Base-by-base conservation (phyloP, 92 coral and sea anemone genomes). In the Palythoa grandis region DNA sequence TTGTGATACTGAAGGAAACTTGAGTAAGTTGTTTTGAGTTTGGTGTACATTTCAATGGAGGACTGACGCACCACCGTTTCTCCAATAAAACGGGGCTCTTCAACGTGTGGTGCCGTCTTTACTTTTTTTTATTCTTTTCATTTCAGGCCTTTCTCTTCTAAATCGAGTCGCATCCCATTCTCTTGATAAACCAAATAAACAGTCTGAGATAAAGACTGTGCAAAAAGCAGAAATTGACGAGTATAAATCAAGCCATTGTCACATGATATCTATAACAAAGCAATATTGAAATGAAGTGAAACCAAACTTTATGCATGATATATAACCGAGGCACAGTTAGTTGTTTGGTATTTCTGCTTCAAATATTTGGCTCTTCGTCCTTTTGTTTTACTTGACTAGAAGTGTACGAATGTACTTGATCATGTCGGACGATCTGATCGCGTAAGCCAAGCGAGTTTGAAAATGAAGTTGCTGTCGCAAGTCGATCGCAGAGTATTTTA, bases 121-220 rank as follows among this genome's bases (percentile, higher is more conserved):
- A 58, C 56, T 84, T 83, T 70, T n/a, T 74, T 83, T 76, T 79
- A 25, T 69, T 87, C 82, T 43, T 85, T 90, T 65, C 85, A 66
- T 88, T 74, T 76, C 20, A 69, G 79, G 82, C 70, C 35, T 82
- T 82, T 37, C 89, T 79, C 88, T n/a, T 53, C 24, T 53, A 70
- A 70, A 69, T 37, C 65, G 19, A 84, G n/a, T 70, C 77, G 24
- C 76, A 52, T 76, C 76, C 78, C 47, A 77, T 25, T 84, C 60
- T 53, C 70, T 63, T 63, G 50, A 61, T 48, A 80, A 74, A 66
- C 38, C 47, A 72, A 76, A 48, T 94, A 94, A 94, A 93, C 98
- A 92, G 95, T 94, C 98, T 94, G 98, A 92, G 87, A 94, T 94
- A 94, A 94, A 94, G 98, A 92, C 94, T 94, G 98, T 84, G 40